phyloP scores from a whole-genome alignment of 2,113 vertebrate species.

The Sapajus apella region DNA sequence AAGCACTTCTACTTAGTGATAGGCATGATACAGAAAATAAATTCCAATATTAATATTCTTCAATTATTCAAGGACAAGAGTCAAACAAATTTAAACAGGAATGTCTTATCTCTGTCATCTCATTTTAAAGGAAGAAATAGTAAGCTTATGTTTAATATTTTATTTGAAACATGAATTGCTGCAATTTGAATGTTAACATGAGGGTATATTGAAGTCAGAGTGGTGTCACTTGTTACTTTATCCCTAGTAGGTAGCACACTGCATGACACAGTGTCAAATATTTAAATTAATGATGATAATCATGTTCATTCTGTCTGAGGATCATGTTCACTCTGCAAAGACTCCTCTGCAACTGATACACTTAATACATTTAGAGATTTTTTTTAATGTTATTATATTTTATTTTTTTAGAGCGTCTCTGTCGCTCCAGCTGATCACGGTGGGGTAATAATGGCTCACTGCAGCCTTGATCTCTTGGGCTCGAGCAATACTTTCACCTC shows the following conservation, averaged over 20 bases:
- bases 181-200: background rate
- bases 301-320: background rate
- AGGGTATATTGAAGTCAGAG: background rate
- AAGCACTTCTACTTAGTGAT: background rate
- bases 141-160: background rate
- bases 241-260: background rate
- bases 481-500: no score
- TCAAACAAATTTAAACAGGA: background rate
- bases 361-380: background rate
- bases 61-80: background rate
- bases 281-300: background rate
- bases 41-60: background rate
- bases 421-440: no score
- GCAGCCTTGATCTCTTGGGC: no score
- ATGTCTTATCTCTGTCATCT: background rate
- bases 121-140: background rate
- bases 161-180: background rate
- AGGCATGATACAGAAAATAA: background rate
- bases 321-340: background rate
- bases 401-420: background rate
- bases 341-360: background rate
- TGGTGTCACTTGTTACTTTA: background rate
- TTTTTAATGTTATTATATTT: background rate
- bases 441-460: no score
- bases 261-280: background rate